These are phyloP conservation scores for Ornithorhynchus anatinus DNA, from an alignment of 2,113 vertebrate genomes.

Conservation along the genomic window DNA sequence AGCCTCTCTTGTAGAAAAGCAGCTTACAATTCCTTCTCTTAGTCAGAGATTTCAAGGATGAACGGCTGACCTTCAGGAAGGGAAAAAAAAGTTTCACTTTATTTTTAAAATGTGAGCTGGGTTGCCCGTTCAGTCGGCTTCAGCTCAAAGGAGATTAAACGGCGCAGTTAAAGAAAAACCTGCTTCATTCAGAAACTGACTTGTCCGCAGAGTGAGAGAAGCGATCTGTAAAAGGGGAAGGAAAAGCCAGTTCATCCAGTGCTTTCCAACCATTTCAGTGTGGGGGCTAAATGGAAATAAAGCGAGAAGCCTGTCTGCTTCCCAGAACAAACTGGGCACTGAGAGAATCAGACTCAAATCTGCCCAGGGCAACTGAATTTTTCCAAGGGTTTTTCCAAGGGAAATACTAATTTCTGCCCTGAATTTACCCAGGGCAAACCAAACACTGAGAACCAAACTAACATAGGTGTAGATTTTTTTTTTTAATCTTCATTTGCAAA, in stretches of 20 bases:
- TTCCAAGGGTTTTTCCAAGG: too few species aligned
- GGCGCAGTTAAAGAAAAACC: conserved; percentile 40
- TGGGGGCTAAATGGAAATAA: conserved; percentile 67
- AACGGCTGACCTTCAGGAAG: conserved; percentile 30
- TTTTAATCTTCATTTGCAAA: too few species aligned
- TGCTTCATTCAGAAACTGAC: conserved; percentile 45
- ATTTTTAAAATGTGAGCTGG: conserved; percentile 53
- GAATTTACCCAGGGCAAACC: too few species aligned
- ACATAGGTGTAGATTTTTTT: too few species aligned
- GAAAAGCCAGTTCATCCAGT: conserved; percentile 56
- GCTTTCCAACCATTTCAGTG: conserved; percentile 67
- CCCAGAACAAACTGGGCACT: conserved; percentile 61
- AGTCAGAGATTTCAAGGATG: background rate
- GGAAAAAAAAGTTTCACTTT: background rate
- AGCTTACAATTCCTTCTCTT: conserved; percentile 11
- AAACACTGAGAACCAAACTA: too few species aligned
- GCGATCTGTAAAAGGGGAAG: background rate
- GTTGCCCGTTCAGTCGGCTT: conserved; percentile 55
- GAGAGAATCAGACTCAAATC: too few species aligned
- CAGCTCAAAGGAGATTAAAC: conserved; percentile 63
- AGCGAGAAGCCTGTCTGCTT: conserved; percentile 63
- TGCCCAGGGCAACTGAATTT: too few species aligned
- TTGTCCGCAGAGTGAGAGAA: conserved; percentile 59
- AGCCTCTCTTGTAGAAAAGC: conserved; percentile 12
- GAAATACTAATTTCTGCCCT: too few species aligned